These are phyloP conservation scores for Diplazon laetatorius DNA, from an alignment of 2,888 invertebrate species.

Conservation along the genomic window DNA sequence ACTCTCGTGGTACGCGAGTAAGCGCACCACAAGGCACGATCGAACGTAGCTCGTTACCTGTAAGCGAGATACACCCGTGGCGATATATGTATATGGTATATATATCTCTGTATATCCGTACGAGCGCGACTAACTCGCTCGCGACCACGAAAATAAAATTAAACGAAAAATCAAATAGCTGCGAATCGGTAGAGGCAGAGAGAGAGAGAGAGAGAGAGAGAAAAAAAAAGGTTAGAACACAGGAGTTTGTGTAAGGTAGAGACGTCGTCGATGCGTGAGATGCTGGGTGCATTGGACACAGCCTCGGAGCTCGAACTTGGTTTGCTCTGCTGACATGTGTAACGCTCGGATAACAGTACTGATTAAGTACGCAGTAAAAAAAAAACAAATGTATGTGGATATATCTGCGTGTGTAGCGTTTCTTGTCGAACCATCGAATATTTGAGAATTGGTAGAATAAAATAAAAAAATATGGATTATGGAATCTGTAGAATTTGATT, in stretches of 20 bases:
- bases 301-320: conserved; percentile 11
- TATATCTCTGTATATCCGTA: no score
- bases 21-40: conserved; percentile 10
- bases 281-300: conserved; percentile 20
- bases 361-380: no score
- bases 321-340: conserved; percentile 18
- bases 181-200: no score
- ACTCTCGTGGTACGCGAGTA: conserved; percentile 37
- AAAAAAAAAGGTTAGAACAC: neutral
- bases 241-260: conserved; percentile 1
- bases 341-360: conserved; percentile 22
- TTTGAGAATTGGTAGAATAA: no score
- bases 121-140: conserved; percentile 4
- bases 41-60: conserved; percentile 50
- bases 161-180: conserved; percentile 33
- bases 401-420: no score
- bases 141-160: conserved; percentile 5
- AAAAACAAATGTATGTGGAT: no score
- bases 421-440: no score
- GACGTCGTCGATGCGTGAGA: conserved; percentile 37
- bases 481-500: no score
- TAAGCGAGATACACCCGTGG: conserved; percentile 49
- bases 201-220: conserved; percentile 12
- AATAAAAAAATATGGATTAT: no score
- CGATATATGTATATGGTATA: conserved; percentile 27